Base-by-base conservation (phyloP, 1,140 invertebrate genomes). In the Physella acuta region DNA sequence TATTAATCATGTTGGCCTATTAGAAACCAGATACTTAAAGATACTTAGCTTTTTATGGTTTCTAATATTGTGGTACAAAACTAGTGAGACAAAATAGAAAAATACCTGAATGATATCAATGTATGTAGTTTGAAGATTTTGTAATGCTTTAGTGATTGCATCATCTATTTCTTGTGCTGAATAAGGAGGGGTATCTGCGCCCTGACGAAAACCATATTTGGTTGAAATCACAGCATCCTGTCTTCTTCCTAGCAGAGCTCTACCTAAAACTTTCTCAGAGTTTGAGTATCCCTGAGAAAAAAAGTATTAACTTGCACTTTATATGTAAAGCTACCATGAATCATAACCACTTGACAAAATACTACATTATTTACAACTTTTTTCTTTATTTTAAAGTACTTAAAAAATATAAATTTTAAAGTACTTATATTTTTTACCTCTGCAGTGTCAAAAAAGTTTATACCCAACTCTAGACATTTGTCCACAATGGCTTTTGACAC, bases 401-500 rank as follows among this genome's bases (percentile, higher is more conserved):
- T n/a, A n/a, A n/a, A n/a, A n/a, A n/a, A n/a, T n/a, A n/a, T n/a
- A n/a, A n/a, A n/a, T n/a, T n/a, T n/a, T n/a, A n/a, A n/a, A n/a
- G n/a, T n/a, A n/a, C n/a, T n/a, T n/a, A n/a, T n/a, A n/a, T 55
- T 31, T 30, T 59, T 69, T 76, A 83, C 82, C 79, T 83, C 80
- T 34, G 82, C 82, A 26, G 82, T 84, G 58, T 84, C 82, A 72
- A 84, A 82, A 71, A 84, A 84, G 67, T 84, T 84, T 20, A 84
- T 78, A 37, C 82, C 82, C 37, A 78, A 59, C 52, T 82, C 77
- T 51, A 84, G 73, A 62, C 79, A 80, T 76, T 82, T 83, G 70
- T 84, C 79, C 16, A 83, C 79, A 73, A 82, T 80, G 3, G 75
- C 75, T 62, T 79, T 80, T 24, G 81, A 82, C 51, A 69, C 67